Evolutionary conservation across 2,113 vertebrate genomes (phyloP).

Genomic region (Oncorhynchus masou): DNA sequence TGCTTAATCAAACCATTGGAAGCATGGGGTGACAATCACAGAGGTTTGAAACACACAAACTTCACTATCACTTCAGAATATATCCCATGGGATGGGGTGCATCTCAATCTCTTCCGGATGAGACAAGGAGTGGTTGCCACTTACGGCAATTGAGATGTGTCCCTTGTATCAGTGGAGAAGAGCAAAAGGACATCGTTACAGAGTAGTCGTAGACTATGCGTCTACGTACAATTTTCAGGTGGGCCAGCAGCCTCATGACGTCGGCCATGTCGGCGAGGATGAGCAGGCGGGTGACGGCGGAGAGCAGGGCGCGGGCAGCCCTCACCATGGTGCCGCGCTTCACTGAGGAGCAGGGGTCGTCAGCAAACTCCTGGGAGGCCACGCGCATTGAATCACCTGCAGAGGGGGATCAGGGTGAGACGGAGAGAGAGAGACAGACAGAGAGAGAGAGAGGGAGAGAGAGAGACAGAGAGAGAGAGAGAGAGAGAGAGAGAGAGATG

Average conservation of each 20-base stretch:
- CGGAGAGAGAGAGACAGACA: background rate
- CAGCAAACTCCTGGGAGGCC: constrained; percentile 94
- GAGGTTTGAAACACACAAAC: too few species aligned
- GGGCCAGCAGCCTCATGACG: constrained; percentile 95
- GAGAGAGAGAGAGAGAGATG: too few species aligned
- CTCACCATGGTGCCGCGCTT: constrained; percentile 98
- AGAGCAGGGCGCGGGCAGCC: constrained; percentile 90
- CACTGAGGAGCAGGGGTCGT: constrained; percentile 95
- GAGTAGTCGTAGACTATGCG: background rate
- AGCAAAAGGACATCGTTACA: too few species aligned
- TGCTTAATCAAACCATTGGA: too few species aligned
- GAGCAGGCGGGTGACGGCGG: constrained; percentile 93
- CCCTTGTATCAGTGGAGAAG: background rate
- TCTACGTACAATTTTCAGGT: constrained; percentile 91
- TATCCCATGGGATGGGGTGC: too few species aligned
- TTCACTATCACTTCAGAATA: too few species aligned
- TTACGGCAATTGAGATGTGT: too few species aligned
- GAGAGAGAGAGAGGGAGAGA: background rate
- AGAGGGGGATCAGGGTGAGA: background rate
- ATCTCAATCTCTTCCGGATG: too few species aligned
- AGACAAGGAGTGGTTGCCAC: too few species aligned
- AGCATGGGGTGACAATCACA: too few species aligned
- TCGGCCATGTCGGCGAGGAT: constrained; percentile 99
- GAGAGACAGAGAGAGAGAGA: background rate
- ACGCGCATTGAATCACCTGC: constrained; percentile 93